Evolutionary conservation across 30 jellyfish, hydroid and myxozoan genomes (phyloP), one percentile per base, ranked within the genome.

Genomic region (Hydractinia echinata): DNA sequence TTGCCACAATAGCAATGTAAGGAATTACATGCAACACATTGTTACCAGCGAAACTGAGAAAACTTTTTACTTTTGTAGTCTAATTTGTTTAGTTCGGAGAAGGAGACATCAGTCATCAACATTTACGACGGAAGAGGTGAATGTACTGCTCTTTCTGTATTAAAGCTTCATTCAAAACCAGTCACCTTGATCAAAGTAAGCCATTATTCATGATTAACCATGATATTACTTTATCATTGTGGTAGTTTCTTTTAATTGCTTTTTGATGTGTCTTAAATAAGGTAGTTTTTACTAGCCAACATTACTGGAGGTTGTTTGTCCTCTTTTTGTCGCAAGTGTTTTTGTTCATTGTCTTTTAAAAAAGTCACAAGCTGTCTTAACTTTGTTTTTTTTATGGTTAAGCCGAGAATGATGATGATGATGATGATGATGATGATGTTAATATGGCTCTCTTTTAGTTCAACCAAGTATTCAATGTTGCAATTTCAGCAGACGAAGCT

Each of bases 41-140:
- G 19, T 9, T 51, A 13, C 7, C 39, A 7, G 39, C 6, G 18
- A 58, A 58, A 58, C 69, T 16, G 19, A 58, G 2, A 58, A 58
- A 58, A 58, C 69, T 16, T 11, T 11, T 16, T 11, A 58, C 69
- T 58, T 58, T 16, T 58, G 69, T 58, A 16, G 19, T 58, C 21
- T 6, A 16, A 8, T n/a, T 73, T 11, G 50, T 67, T 48, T 62
- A 92, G 98, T 61, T 80, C 99, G 5, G 94, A 87, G 8, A 78
- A 87, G 21, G 95, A 88, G 3, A 55, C 51, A 70, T 84, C 85
- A 5, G 66, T 53, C 19, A 88, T 93, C 19, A 60, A 77, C 54
- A 82, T 93, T 3, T 93, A 79, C 71, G 99, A 93, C 85, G 99
- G 96, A 9, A 81, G 95, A 77, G 99, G 97, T 5, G 76, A 79